Base-by-base conservation (phyloP, 1,140 invertebrate species). In the Orussus abietinus region DNA sequence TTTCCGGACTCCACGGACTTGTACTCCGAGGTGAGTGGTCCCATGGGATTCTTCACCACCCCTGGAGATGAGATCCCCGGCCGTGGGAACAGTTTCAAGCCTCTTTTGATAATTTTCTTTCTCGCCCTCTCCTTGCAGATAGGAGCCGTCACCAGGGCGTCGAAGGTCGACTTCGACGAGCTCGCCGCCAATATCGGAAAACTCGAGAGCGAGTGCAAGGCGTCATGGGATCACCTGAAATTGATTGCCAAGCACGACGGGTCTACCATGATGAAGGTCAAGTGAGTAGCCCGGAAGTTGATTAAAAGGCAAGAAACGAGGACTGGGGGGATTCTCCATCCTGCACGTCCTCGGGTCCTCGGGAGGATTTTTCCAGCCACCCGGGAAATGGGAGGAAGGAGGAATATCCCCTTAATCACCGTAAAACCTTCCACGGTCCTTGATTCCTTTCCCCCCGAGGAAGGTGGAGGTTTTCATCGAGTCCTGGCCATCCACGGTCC, bases 151-250 rank as follows among this genome's bases (percentile, higher is more conserved):
- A 93, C 91, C 0, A 76, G 96, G 59, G 93, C 93, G 38, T 95
- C 94, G 1, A 88, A 91, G 68, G 86, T 94, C 3, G 92, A 96
- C 66, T 96, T 92, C 65, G 88, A 92, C 45, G 86, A 95, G 51
- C 71, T 95, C n/a, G 77, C 81, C 3, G 73, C 83, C 30, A 98
- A 92, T 65, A 81, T 99, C 11, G 75, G 79, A 20, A 89, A 89
- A 61, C 78, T 99, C 58, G 95, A 99, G 72, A 77, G 79, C 13
- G 96, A 99, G 64, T 99, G 96, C 74, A 98, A 98, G 69, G 84
- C 88, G 7, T 96, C 92, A 1, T 98, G 94, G 90, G 95, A 98
- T 69, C 89, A 98, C 69, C 80, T 99, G 46, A 95, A 96, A 75
- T 80, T 90, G 18, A 93, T 98, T 44, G 86, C 90, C 4, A 99